Conservation (phyloP, 92 coral and sea anemone genomes). For the Palythoa caribaeorum region DNA sequence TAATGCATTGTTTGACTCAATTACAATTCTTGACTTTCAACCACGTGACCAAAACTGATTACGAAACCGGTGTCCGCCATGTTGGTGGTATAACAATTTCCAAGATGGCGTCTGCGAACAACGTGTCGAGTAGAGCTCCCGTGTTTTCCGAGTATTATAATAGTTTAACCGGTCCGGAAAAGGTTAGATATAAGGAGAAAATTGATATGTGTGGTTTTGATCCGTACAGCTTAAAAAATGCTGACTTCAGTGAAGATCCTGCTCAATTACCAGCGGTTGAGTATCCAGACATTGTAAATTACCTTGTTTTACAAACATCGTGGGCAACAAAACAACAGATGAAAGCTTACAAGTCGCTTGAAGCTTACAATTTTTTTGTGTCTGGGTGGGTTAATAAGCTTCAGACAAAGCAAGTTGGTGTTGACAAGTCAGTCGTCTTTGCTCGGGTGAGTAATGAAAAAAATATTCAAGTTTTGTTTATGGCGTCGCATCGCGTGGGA, state of each 20-base stretch:
- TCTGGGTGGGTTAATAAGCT: conserved; percentile 51
- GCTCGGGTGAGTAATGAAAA: conserved; percentile 39
- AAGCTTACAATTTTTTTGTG: conserved; percentile 52
- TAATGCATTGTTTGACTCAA: too few species aligned
- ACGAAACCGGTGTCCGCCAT: conserved; percentile 63
- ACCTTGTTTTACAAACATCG: conserved; percentile 52
- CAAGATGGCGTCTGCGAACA: conserved; percentile 57
- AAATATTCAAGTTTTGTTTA: neutral
- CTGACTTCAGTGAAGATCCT: conserved; percentile 39
- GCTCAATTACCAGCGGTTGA: conserved; percentile 29
- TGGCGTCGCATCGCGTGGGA: conserved; percentile 9
- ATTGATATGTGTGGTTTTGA: conserved; percentile 38
- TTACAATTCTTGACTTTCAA: conserved; percentile 61
- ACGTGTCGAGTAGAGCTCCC: conserved; percentile 7
- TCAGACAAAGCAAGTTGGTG: conserved; percentile 30
- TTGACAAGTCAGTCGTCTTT: conserved; percentile 30
- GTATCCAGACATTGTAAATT: conserved; percentile 51
- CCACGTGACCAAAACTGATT: conserved; percentile 63
- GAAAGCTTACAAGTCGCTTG: conserved; percentile 51
- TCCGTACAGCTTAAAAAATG: conserved; percentile 37
- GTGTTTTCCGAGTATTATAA: conserved; percentile 56
- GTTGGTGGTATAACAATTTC: conserved; percentile 59
- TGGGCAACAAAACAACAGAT: conserved; percentile 47
- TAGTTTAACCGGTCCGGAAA: conserved; percentile 43
- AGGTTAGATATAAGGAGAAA: conserved; percentile 49